A percentile compares a stretch with the other conserved stretches of the same genome.
Conservation (phyloP, 2,797 vertebrate genomes). For the Megaceryle alcyon region DNA sequence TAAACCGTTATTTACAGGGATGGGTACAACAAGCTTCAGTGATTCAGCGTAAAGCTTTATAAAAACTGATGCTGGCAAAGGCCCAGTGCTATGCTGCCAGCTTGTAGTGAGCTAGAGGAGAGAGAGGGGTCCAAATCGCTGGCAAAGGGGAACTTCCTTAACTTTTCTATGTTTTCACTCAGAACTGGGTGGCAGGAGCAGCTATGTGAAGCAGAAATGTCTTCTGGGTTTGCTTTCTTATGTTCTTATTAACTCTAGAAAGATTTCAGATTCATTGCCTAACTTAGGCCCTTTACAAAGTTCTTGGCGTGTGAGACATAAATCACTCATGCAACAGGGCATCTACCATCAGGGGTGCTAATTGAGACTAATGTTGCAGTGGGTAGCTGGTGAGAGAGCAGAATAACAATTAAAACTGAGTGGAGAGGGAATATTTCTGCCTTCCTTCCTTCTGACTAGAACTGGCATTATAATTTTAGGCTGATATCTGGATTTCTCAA, state of each 20-base stretch:
- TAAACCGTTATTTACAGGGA: not conserved
- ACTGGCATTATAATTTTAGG: not conserved
- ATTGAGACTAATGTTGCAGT: not conserved
- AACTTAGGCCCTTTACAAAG: not conserved
- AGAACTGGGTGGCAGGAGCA: not conserved
- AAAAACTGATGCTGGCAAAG: not conserved
- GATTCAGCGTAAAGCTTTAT: constrained; percentile 1
- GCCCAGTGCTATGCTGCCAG: not conserved
- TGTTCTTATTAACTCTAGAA: not conserved
- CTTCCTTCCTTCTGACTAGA: not conserved
- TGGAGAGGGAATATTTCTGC: not conserved
- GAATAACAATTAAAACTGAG: not conserved
- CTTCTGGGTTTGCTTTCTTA: not conserved
- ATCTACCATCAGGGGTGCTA: not conserved
- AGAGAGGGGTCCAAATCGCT: not conserved
- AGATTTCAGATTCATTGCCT: not conserved
- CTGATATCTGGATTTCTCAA: not conserved
- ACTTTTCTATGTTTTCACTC: not conserved
- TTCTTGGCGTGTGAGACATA: not conserved
- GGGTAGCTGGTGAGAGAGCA: not conserved
- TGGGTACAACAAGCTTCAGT: not conserved
- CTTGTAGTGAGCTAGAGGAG: not conserved
- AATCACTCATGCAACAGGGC: not conserved
- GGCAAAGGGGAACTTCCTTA: not conserved
- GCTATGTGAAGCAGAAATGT: not conserved